Conservation (phyloP, 2,113 vertebrate species). For the Cyphomyrus plagiostoma region DNA sequence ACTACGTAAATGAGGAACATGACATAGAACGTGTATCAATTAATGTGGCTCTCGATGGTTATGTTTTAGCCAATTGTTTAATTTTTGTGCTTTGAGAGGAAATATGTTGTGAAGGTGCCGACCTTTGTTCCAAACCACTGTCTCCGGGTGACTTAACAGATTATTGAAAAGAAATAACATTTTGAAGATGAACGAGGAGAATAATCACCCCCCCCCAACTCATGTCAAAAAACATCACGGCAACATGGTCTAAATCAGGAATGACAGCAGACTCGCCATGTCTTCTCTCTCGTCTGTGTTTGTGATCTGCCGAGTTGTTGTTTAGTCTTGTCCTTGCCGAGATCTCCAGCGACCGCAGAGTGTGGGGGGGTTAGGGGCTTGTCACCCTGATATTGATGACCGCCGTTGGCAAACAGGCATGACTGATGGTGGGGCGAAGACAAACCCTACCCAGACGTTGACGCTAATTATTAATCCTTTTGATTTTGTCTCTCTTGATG, state of each 20-base stretch:
- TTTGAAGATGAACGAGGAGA: background rate
- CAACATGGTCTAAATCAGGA: slow-evolving; percentile 33
- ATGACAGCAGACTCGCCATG: background rate
- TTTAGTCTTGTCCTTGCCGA: slow-evolving; percentile 23
- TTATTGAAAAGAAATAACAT: background rate
- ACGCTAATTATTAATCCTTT: slow-evolving; percentile 42
- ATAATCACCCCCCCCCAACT: background rate
- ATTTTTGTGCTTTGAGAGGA: background rate
- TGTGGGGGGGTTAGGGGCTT: slow-evolving; percentile 29
- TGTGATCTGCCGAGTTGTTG: background rate
- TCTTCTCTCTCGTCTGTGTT: slow-evolving; percentile 19
- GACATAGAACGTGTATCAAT: background rate
- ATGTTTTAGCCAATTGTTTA: background rate
- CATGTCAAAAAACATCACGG: slow-evolving; percentile 8
- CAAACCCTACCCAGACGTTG: slow-evolving; percentile 29
- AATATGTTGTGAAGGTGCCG: slow-evolving; percentile 14
- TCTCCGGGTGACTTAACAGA: slow-evolving; percentile 30
- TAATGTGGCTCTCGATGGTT: background rate
- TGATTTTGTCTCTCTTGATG: slow-evolving; percentile 32
- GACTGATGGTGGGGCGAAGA: slow-evolving; percentile 31
- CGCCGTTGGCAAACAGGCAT: slow-evolving; percentile 28
- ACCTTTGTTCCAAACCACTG: slow-evolving; percentile 42
- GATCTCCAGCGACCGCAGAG: slow-evolving; percentile 32
- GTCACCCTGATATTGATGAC: slow-evolving; percentile 39
- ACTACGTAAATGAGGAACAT: background rate